Evolutionary conservation across 1,140 invertebrate genomes (phyloP), one percentile per base, ranked within the genome.

Genomic region (Bombus sylvicola): DNA sequence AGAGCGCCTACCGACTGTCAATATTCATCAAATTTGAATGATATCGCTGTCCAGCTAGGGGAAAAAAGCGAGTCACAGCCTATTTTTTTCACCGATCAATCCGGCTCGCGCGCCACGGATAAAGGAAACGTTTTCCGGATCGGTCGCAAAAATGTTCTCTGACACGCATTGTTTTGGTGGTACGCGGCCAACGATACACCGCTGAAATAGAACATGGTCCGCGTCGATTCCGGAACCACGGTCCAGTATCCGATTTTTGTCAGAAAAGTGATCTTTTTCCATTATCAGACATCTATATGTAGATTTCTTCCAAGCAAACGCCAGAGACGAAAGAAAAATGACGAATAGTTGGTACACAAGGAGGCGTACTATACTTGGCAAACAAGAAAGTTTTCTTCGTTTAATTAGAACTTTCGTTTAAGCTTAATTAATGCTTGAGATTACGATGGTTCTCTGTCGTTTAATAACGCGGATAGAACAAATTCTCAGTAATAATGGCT

Each of bases 111-210:
- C 31, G 62, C 64, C 6, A 6, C 5, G 69, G 37, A 31, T n/a
- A 73, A 81, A 73, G 69, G 57, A 80, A 64, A 73, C 57, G 41
- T 39, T 81, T 77, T 68, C 66, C 12, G 47, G 62, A 72, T 37
- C 25, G 77, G 28, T 64, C n/a, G 53, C 12, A 15, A 72, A 72
- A 85, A 74, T 43, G 62, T 81, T 80, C n/a, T 74, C 71, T 57
- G 69, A 72, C 78, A 31, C 31, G 53, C n/a, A 53, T 71, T 69
- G 66, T 78, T 69, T 78, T 31, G 41, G 28, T 31, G 34, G 12
- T 31, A 74, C 72, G 28, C 25, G 10, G 37, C 18, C 75, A 83
- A 77, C 73, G 34, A 68, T 37, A 43, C 15, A 22, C 18, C 28
- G 22, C 6, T 28, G 59, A 64, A 66, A 77, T 78, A 43, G 72